A percentile compares a stretch with the other conserved stretches of the same genome.
Conservation (phyloP, 2,888 invertebrate species). For the Heliconius sara region DNA sequence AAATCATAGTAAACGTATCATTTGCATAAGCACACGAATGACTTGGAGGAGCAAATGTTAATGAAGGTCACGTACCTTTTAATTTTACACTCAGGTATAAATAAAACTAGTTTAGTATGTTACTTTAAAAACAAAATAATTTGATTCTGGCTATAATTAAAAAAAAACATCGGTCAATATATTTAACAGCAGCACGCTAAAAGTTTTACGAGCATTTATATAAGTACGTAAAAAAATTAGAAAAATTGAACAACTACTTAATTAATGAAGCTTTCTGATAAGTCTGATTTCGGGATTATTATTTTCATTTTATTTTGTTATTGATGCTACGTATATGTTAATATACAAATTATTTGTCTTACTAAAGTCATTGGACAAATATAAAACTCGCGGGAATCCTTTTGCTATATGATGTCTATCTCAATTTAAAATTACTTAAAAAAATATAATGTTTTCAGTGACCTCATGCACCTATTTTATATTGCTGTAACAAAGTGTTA, state of each 20-base stretch:
- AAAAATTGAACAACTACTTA: not conserved
- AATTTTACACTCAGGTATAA: conserved; percentile 14
- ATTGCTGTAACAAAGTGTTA: no score
- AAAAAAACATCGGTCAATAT: not conserved
- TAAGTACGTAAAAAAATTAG: not conserved
- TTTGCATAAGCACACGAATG: conserved; percentile 16
- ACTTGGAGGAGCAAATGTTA: conserved; percentile 19
- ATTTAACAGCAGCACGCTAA: not conserved
- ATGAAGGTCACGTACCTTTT: conserved; percentile 22
- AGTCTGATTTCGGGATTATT: not conserved
- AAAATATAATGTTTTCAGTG: not conserved
- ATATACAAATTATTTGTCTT: not conserved
- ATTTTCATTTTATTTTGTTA: not conserved
- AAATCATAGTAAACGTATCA: conserved; percentile 20
- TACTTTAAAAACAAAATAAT: conserved; percentile 8
- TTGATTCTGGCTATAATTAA: not conserved
- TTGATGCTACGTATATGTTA: not conserved
- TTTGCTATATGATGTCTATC: not conserved
- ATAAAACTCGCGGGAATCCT: conserved; percentile 15
- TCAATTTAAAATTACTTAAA: not conserved
- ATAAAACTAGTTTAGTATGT: conserved; percentile 25
- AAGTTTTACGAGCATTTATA: not conserved
- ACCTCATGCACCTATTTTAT: not conserved
- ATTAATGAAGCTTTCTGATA: not conserved
- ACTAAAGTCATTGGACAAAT: not conserved